Evolutionary conservation across 1,140 invertebrate genomes (phyloP), one percentile per base, ranked within the genome.

Genomic region (Acromyrmex echinatior): DNA sequence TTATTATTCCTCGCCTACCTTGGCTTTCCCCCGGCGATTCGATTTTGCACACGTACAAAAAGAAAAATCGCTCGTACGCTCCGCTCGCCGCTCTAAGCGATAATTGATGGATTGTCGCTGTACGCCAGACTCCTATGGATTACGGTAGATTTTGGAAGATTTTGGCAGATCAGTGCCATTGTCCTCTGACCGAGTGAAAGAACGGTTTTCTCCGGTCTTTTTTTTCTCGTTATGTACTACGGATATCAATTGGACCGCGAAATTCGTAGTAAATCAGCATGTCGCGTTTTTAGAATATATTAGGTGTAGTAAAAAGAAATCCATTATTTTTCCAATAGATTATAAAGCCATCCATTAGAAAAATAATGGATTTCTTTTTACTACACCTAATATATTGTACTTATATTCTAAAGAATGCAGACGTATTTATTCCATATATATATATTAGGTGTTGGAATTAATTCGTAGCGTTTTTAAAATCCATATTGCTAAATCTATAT

Each of bases 1-100:
- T 78, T 86, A 90, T 92, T 90, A 90, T 92, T 89, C 71, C 65
- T 87, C 74, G 79, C 66, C 82, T 88, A 89, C 86, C 87, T 91
- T 92, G 90, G 90, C 88, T 89, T 88, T 91, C 88, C 87, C 86
- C 60, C 68, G 63, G 53, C 88, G 68, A 86, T 90, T 89, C 74
- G 71, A 80, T 90, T 90, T 90, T 51, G 87, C 51, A 58, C 65
- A 35, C 63, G 87, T 45, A 53, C 49, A 87, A 84, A 49, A 81
- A 80, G 25, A 78, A 68, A 85, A n/a, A 25, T 45, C 74, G 14
- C 31, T 25, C n/a, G 53, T 16, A 45, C 10, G 10, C 39, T 63
- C 45, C 74, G 14, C 31, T 25, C 16, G 53, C n/a, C 21, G 39
- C 39, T 71, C 70, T 62, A 63, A 74, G 45, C 35, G 9, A 16